phyloP scores from a whole-genome alignment of 2,113 vertebrate genomes.

The Rousettus leschenaultii region DNA sequence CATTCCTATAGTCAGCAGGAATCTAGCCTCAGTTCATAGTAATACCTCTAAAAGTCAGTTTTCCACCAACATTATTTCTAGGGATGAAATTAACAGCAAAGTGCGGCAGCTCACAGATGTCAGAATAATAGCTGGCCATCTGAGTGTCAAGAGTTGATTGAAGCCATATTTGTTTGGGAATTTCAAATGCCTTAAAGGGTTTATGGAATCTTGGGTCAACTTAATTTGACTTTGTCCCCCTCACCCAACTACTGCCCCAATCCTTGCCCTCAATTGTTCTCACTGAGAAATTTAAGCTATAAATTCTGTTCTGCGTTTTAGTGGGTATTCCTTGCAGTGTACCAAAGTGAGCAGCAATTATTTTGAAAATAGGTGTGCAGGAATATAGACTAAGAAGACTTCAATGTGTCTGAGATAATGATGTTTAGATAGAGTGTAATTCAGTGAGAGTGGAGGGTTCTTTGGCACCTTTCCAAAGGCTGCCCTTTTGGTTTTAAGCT shows the following conservation, averaged over 20 bases:
- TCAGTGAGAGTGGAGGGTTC: not conserved
- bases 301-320: not conserved
- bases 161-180: not conserved
- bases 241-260: not conserved
- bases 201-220: not conserved
- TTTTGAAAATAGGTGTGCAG: not conserved
- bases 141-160: not conserved
- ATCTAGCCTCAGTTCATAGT: constrained; percentile 49
- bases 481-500: not conserved
- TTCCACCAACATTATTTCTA: not conserved
- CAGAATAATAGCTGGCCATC: not conserved
- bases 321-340: not conserved
- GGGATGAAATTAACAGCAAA: constrained; percentile 49
- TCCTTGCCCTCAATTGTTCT: not conserved
- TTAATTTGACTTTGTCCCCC: not conserved
- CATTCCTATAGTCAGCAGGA: constrained; percentile 52
- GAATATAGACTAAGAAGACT: not conserved
- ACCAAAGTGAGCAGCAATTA: not conserved
- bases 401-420: not conserved
- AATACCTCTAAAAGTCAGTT: constrained; percentile 45
- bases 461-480: not conserved
- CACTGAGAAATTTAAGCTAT: constrained; percentile 18
- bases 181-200: constrained; percentile 11
- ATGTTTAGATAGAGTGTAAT: not conserved
- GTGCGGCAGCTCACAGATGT: not conserved